phyloP scores from a whole-genome alignment of 2,888 invertebrate genomes.

The Philereme transversata region DNA sequence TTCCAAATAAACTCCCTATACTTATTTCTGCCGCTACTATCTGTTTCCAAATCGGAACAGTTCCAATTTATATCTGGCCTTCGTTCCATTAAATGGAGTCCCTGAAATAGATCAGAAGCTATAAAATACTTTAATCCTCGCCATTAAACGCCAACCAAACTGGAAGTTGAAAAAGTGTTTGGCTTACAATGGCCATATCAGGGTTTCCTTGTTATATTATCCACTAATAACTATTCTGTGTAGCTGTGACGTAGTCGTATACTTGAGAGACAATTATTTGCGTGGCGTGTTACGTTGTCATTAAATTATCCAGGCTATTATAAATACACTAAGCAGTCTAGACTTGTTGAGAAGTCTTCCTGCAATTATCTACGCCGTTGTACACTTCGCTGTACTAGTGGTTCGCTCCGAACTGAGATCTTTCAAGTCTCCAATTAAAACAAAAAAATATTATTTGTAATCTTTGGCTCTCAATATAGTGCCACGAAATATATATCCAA shows the following conservation, averaged over 20 bases:
- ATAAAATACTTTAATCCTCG: constrained; percentile 51
- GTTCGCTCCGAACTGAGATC: no score
- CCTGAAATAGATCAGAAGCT: constrained; percentile 42
- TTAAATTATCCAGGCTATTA: constrained; percentile 40
- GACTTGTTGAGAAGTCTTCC: constrained; percentile 5
- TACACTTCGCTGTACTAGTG: background rate
- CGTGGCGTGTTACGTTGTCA: constrained; percentile 47
- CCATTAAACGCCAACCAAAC: constrained; percentile 41
- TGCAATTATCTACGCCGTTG: background rate
- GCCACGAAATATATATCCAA: no score
- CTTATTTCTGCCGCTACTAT: no score
- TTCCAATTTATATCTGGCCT: constrained; percentile 31
- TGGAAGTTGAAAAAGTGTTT: constrained; percentile 45
- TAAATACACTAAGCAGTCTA: constrained; percentile 12
- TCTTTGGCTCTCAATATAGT: no score
- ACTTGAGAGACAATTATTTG: constrained; percentile 49
- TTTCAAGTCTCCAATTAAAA: no score
- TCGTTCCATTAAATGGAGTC: constrained; percentile 40
- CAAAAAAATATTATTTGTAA: no score
- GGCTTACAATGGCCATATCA: constrained; percentile 44
- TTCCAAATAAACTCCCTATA: no score
- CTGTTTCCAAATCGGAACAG: background rate
- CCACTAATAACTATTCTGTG: background rate
- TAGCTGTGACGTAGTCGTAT: constrained; percentile 51
- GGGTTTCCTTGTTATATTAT: constrained; percentile 48